Evolutionary conservation across 2,113 vertebrate species (phyloP).

Genomic region (Campylomormyrus tamandua): DNA sequence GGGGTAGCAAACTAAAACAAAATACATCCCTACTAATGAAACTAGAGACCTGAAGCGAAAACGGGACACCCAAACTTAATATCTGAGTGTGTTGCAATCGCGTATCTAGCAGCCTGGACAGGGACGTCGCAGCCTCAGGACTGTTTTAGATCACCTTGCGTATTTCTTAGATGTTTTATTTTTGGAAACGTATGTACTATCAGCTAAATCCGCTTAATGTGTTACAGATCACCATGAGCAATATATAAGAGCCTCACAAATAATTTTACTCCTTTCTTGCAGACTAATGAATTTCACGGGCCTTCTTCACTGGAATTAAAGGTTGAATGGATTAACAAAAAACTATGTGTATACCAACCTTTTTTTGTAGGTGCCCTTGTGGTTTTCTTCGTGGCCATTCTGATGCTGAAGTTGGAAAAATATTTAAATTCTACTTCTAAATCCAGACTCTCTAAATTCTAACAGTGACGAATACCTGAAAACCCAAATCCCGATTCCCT

Average conservation of each 20-base stretch:
- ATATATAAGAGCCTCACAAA: not conserved
- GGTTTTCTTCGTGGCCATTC: slow-evolving; percentile 51
- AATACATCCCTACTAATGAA: not conserved
- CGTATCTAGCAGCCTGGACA: not conserved
- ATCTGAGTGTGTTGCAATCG: not conserved
- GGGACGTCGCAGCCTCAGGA: not conserved
- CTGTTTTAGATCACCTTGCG: not conserved
- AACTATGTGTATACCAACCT: slow-evolving; percentile 41
- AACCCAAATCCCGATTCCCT: slow-evolving; percentile 35
- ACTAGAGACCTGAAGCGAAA: not conserved
- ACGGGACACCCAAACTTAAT: not conserved
- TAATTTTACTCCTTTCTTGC: not conserved
- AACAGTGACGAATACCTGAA: slow-evolving; percentile 14
- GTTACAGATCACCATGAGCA: not conserved
- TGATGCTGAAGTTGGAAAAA: not conserved
- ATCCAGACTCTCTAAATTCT: not conserved
- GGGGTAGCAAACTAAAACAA: not conserved
- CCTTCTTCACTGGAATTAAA: slow-evolving; percentile 24
- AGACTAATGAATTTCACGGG: slow-evolving; percentile 28
- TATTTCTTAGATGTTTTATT: not conserved
- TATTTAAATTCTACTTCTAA: too few relatives aligned
- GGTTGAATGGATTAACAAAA: slow-evolving; percentile 10
- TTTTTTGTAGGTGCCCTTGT: slow-evolving; percentile 40
- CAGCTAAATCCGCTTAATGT: not conserved
- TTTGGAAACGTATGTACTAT: not conserved